phyloP scores from a whole-genome alignment of 1,140 invertebrate species.

The Trichonephila clavipes region DNA sequence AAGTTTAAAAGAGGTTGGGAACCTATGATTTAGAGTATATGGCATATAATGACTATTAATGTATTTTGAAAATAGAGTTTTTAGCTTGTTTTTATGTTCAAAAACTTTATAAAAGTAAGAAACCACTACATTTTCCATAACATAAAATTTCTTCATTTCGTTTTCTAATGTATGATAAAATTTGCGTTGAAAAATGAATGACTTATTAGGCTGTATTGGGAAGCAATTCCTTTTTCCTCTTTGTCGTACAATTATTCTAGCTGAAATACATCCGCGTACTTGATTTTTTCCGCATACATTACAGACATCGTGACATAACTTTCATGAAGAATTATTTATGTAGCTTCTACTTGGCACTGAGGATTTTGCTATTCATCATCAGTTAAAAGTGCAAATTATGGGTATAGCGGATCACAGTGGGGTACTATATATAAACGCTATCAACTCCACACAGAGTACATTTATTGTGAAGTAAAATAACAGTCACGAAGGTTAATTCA shows the following conservation, averaged over 20 bases:
- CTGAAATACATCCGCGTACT: background rate
- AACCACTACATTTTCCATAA: too few species aligned
- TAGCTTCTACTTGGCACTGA: background rate
- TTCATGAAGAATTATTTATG: background rate
- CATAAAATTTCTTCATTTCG: too few species aligned
- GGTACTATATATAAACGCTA: background rate
- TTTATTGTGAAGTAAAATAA: background rate
- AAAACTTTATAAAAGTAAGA: too few species aligned
- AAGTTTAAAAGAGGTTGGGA: too few species aligned
- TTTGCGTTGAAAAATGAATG: background rate
- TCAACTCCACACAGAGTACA: background rate
- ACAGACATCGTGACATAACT: background rate
- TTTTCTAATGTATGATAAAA: background rate
- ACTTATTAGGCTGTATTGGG: background rate
- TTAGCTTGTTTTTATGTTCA: too few species aligned
- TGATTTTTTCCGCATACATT: background rate
- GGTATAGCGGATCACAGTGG: background rate
- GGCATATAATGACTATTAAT: too few species aligned
- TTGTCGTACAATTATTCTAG: background rate
- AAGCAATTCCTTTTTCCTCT: background rate
- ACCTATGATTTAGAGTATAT: too few species aligned
- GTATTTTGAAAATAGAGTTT: too few species aligned
- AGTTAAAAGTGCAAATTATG: conserved; percentile 22
- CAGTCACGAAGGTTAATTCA: background rate
- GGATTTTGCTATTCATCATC: background rate